Base-by-base conservation (phyloP, 2,113 vertebrate species). In the Brachirus orientalis region DNA sequence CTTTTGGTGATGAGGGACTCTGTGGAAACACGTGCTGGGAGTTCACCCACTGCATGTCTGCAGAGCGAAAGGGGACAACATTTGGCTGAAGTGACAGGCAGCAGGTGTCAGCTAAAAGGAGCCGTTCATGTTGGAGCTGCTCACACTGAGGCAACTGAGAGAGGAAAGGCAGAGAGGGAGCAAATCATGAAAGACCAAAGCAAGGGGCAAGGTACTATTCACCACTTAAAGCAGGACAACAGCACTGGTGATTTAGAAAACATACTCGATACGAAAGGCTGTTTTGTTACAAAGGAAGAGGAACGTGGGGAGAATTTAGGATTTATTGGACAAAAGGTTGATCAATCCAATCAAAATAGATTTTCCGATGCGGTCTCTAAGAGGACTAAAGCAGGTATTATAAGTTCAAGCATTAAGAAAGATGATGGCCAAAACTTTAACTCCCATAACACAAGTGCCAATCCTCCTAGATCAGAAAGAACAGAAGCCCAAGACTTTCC, bases 71-170 rank as follows among this genome's bases (percentile, higher is more conserved):
- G 22, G 65, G 66, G 65, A 74, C 80, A 64, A 69, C 71, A 19
- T 82, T 75, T 48, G 52, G 61, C 50, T 85, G 77, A 90, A 85
- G 82, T 84, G 88, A 87, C 86, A 86, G 87, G 78, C 78, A 59
- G 82, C 88, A 86, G 88, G 87, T 89, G 84, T 71, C 83, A 9
- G 83, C 87, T 87, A 86, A 88, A 87, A 87, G 86, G 54, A 76
- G 86, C 6, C 58, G 20, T 64, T 70, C 62, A 35, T 57, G 74
- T 54, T n/a, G 69, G 64, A 80, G 79, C 77, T 60, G 66, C 22
- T 37, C 45, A 68, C 61, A 12, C 64, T 16, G 63, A 68, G 76
- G 70, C 83, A 83, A 83, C 69, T 77, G 85, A 60, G 14, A 62
- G 46, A 57, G 78, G 51, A 66, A 51, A 37, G 41, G 71, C 50